Evolutionary conservation across 2,113 vertebrate species (phyloP).

Genomic region (Megaptera novaeangliae): DNA sequence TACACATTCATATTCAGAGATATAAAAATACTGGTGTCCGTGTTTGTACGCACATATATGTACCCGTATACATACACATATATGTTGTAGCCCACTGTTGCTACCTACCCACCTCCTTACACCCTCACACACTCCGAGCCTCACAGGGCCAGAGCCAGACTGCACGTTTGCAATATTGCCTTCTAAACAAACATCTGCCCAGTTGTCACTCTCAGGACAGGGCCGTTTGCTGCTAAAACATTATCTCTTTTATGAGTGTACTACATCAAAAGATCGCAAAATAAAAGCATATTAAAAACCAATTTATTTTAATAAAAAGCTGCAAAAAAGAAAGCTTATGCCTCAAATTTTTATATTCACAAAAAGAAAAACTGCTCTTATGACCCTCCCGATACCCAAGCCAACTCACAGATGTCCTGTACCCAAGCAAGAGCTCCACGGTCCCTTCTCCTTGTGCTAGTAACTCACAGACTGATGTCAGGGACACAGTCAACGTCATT

Average conservation of each 20-base stretch:
- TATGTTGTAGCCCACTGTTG: neutral
- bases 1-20: neutral
- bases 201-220: slow-evolving; percentile 62
- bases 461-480: neutral
- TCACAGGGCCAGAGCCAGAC: slow-evolving; percentile 28
- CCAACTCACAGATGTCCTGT: neutral
- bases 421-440: slow-evolving; percentile 13
- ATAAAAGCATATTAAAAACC: slow-evolving; percentile 72
- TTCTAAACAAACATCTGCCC: slow-evolving; percentile 72
- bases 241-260: neutral
- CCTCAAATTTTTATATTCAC: neutral
- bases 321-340: slow-evolving; percentile 54
- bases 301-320: slow-evolving; percentile 69
- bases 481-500: slow-evolving; percentile 65
- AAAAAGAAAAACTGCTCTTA: neutral
- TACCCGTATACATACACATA: neutral
- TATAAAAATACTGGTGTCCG: neutral
- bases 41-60: no score
- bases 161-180: slow-evolving; percentile 57
- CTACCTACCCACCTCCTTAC: no score
- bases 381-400: neutral
- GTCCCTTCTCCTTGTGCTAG: no score
- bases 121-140: neutral
- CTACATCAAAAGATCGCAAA: slow-evolving; percentile 77
- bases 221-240: slow-evolving; percentile 58